Evolutionary conservation across 23 tunicate species (phyloP).

Genomic region (Trididemnum nubilum): DNA sequence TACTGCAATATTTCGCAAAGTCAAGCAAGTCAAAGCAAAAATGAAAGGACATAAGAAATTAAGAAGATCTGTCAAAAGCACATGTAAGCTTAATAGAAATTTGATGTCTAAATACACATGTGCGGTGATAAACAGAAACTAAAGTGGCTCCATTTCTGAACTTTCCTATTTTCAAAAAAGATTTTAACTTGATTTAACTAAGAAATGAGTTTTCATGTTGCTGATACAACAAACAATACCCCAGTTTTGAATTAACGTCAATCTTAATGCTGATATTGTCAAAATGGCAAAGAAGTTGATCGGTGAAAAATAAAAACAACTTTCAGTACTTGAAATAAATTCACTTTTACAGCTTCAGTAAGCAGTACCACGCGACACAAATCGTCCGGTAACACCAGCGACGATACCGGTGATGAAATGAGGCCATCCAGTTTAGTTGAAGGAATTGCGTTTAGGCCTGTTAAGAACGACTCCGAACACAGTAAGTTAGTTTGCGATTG

Average conservation of each 20-base stretch:
- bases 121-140: not conserved
- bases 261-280: too few relatives aligned
- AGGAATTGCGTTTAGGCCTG: slow-evolving; percentile 39
- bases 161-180: too few relatives aligned
- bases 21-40: slow-evolving; percentile 52
- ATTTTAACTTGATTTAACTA: too few relatives aligned
- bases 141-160: too few relatives aligned
- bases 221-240: too few relatives aligned
- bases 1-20: slow-evolving; percentile 70
- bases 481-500: not conserved
- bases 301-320: too few relatives aligned
- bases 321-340: too few relatives aligned
- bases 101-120: not conserved
- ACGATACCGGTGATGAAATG: slow-evolving; percentile 60
- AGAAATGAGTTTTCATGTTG: too few relatives aligned
- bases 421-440: slow-evolving; percentile 57
- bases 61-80: slow-evolving; percentile 3
- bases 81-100: not conserved
- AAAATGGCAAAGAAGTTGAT: too few relatives aligned
- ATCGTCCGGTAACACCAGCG: slow-evolving; percentile 64
- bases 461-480: not conserved
- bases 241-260: too few relatives aligned
- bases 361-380: not conserved
- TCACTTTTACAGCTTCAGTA: slow-evolving; percentile 24
- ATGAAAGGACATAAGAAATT: slow-evolving; percentile 52